Base-by-base conservation (phyloP, 2,797 vertebrate species). In the Fringilla coelebs region DNA sequence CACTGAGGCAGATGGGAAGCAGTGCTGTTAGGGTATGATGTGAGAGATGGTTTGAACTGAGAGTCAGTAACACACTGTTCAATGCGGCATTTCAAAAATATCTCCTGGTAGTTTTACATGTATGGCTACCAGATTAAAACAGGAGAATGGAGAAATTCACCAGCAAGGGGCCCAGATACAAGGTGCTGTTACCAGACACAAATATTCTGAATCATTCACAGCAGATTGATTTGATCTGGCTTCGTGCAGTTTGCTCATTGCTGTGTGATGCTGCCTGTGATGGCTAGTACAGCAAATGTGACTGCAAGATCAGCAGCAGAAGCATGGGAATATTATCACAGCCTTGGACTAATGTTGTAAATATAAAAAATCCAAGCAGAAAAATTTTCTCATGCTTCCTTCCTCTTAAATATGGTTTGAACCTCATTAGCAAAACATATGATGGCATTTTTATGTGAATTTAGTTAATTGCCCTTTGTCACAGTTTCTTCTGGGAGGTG, bases 1-100 rank as follows among this genome's bases (percentile, higher is more conserved):
- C 79, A 92, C 58, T 18, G 79, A 96, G 79, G 85, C 92, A 97
- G 92, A 95, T 96, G 94, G 94, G 82, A 95, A 89, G 67, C 73
- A 88, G 85, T 41, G 70, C 76, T 96, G 76, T 46, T 95, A 85
- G 55, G 70, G 43, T 88, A 62, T 80, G 85, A 94, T 89, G 62
- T 92, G 94, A 84, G 73, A 85, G 82, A 91, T 75, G 79, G 51
- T 51, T 94, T 93, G 87, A 95, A 92, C 91, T 74, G 60, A 85
- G 32, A 94, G 58, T 93, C 87, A 84, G 92, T 94, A 92, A 91
- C 93, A 94, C 70, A 73, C 87, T 95, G 85, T 94, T 95, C 90
- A 72, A 62, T 52, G 60, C 2, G 2, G 71, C 45, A 40, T 62
- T 94, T 90, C 91, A 95, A 89, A 96, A 95, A 95, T 96, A 95